Percentiles rank a stretch among this genome's conserved stretches.
Evolutionary conservation across 2,797 vertebrate genomes (phyloP).

Genomic region (Gymnoscopelus braueri): DNA sequence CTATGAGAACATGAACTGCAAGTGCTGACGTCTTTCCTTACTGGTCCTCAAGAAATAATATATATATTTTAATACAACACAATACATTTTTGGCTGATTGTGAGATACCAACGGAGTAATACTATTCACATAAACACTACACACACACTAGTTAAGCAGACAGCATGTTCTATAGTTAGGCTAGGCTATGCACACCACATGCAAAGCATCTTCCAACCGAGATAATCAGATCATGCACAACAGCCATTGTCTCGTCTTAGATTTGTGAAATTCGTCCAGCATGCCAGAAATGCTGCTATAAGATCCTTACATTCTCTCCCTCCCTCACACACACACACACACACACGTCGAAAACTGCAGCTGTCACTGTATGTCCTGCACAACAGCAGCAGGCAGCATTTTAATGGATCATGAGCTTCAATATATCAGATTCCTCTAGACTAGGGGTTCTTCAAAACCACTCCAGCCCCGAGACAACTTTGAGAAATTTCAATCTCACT

Average conservation of each 20-base stretch:
- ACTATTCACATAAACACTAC: too few species aligned
- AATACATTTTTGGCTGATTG: background rate
- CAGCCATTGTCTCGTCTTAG: constrained; percentile 51
- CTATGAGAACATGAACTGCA: background rate
- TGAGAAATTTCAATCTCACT: background rate
- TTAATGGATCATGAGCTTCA: constrained; percentile 46
- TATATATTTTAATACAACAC: background rate
- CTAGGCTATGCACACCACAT: constrained; percentile 47
- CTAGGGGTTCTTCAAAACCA: background rate
- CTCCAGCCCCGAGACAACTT: constrained; percentile 7
- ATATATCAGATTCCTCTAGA: constrained; percentile 45
- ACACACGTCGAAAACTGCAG: constrained; percentile 70
- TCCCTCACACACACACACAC: constrained; percentile 23
- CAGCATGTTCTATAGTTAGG: background rate
- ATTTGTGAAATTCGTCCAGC: constrained; percentile 50
- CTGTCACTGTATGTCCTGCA: constrained; percentile 73
- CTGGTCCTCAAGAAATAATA: background rate
- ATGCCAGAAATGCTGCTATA: constrained; percentile 69
- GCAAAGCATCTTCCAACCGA: constrained; percentile 47
- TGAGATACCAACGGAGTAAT: background rate
- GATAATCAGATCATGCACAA: constrained; percentile 47
- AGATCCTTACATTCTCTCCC: constrained; percentile 52
- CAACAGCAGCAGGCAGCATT: constrained; percentile 72
- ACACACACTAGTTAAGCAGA: constrained; percentile 20
- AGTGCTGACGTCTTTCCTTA: background rate